Evolutionary conservation across 2,888 invertebrate species (phyloP).

Genomic region (Apodemia hepburni): DNA sequence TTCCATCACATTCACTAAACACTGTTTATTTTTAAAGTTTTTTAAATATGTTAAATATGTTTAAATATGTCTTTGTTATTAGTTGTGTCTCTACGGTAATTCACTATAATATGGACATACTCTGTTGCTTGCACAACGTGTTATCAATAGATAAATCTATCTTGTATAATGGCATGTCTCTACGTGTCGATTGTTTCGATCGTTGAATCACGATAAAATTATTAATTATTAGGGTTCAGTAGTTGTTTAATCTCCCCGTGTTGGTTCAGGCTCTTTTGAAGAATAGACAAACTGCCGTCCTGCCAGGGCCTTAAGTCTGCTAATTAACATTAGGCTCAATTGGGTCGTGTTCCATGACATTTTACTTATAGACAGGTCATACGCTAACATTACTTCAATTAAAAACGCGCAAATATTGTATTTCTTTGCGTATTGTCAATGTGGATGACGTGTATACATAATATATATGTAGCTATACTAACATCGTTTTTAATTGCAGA

Average conservation of each 20-base stretch:
- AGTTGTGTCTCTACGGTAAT: conserved; percentile 36
- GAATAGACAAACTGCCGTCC: no score
- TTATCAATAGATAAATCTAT: conserved; percentile 49
- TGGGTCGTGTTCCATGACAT: no score
- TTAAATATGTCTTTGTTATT: conserved; percentile 3
- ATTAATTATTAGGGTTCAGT: neutral
- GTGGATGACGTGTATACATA: no score
- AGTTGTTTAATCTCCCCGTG: neutral
- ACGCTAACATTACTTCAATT: no score
- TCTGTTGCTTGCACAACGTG: conserved; percentile 41
- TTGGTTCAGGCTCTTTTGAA: no score
- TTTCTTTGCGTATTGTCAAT: no score
- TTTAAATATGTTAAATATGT: neutral
- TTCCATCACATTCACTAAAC: conserved; percentile 15
- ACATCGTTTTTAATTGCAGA: no score
- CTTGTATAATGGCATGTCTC: conserved; percentile 30
- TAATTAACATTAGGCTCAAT: no score
- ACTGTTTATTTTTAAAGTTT: neutral
- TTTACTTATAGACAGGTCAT: no score
- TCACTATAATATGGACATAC: conserved; percentile 48
- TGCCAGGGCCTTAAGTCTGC: no score
- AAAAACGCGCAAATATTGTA: no score
- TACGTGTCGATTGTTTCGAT: conserved; percentile 8
- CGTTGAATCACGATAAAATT: neutral
- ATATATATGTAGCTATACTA: no score